Base-by-base conservation (phyloP, 2,797 vertebrate genomes). In the Champsocephalus gunnari region DNA sequence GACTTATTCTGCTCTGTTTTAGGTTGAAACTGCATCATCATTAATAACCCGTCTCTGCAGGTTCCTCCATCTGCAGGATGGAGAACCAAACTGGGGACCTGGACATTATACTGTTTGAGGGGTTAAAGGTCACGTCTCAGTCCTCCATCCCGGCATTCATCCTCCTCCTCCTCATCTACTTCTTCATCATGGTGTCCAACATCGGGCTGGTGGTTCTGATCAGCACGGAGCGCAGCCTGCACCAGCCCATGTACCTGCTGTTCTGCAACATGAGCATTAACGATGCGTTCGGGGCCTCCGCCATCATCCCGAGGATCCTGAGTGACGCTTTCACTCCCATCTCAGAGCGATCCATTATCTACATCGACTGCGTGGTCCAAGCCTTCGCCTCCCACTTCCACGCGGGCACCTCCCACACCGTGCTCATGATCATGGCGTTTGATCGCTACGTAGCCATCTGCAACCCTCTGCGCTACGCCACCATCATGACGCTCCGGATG, bases 401-500 rank as follows among this genome's bases (percentile, higher is more conserved):
- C 34, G 93, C 89, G 12, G 91, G 92, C 0, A 82, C 89, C 2
- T 93, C 93, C 2, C 95, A 95, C 1, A 88, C 89, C 0, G 88
- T 95, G 0, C 88, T 96, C 47, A 88, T 96, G 79, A 92, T 94
- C 1, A 96, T 96, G 96, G 95, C 95, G 0, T 93, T 95, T 0
- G 95, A 97, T 81, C 85, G 93, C 0, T 96, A 95, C 0, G 78
- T 96, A 32, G 95, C 96, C 4, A 91, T 96, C 64, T 96, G 95
- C 0, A 82, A 94, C 19, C 95, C 95, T 0, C 73, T 96, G 66
- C 53, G 88, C 1, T 96, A 96, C 55, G 2, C 80, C 0, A n/a
- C 92, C 12, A 81, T 93, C 12, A 75, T 96, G 10, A 95, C 88
- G 0, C 88, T 85, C 11, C 70, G 85, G 0, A 88, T 84, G 9